phyloP scores from a whole-genome alignment of 2,888 invertebrate species.

The Pachymerium ferrugineum region DNA sequence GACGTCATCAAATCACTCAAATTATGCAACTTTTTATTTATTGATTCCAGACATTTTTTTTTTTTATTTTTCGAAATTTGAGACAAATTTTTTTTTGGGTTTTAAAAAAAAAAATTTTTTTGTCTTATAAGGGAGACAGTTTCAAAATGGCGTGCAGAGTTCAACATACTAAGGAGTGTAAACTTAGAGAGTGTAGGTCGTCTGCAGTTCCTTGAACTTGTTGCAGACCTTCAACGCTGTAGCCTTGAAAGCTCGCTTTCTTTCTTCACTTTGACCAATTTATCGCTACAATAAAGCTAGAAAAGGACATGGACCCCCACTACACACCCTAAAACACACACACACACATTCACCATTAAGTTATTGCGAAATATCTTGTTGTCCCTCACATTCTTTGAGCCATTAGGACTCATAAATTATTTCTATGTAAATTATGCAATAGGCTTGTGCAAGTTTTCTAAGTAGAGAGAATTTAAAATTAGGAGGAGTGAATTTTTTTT shows the following conservation, averaged over 20 bases:
- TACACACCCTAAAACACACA: background rate
- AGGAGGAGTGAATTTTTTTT: too few relatives aligned
- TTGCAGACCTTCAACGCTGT: background rate
- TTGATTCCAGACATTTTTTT: background rate
- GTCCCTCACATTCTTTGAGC: too few relatives aligned
- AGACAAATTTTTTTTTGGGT: too few relatives aligned
- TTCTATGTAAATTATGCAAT: too few relatives aligned
- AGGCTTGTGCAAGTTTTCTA: too few relatives aligned
- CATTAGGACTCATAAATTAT: too few relatives aligned
- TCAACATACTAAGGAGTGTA: background rate
- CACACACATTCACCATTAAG: background rate
- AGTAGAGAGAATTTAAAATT: too few relatives aligned
- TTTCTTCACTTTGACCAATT: slow-evolving; percentile 5
- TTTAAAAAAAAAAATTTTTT: too few relatives aligned
- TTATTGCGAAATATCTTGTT: background rate
- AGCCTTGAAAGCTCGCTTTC: slow-evolving; percentile 14
- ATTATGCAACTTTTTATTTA: too few relatives aligned
- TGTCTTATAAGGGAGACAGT: too few relatives aligned
- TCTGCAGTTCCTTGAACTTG: background rate
- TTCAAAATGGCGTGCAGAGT: background rate
- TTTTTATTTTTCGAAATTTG: background rate
- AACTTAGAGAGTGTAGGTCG: slow-evolving; percentile 2
- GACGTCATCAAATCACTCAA: too few relatives aligned
- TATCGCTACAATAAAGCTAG: slow-evolving; percentile 6
- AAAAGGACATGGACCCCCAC: slow-evolving; percentile 6